A percentile compares a stretch with the other conserved stretches of the same genome.
phyloP scores from a whole-genome alignment of 2,888 invertebrate genomes.

The Ypsolopha sequella region DNA sequence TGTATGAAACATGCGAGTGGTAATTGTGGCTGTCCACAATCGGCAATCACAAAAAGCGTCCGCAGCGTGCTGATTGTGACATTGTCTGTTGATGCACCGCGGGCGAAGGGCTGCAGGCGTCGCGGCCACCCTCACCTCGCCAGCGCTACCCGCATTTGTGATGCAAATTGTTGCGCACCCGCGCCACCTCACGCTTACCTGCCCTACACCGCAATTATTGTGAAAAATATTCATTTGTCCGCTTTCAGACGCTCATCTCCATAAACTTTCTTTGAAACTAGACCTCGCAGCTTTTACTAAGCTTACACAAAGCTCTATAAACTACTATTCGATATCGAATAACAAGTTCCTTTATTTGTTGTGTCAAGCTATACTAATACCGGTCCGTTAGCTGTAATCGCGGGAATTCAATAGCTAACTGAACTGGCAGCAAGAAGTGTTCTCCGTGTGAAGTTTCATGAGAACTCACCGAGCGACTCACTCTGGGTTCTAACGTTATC shows the following conservation, averaged over 20 bases:
- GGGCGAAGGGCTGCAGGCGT: conserved; percentile 28
- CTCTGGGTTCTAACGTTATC: conserved; percentile 59
- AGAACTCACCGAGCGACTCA: conserved; percentile 37
- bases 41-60: conserved; percentile 67
- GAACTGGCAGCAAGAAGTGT: conserved; percentile 40
- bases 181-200: conserved; percentile 55
- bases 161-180: conserved; percentile 42
- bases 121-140: conserved; percentile 23
- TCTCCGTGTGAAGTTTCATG: conserved; percentile 55
- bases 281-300: not conserved
- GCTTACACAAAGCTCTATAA: not conserved
- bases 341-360: conserved; percentile 16
- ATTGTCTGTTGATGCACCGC: conserved; percentile 50
- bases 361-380: conserved; percentile 31
- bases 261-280: conserved; percentile 25
- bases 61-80: conserved; percentile 67
- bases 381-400: conserved; percentile 34
- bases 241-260: conserved; percentile 39
- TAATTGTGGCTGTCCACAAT: conserved; percentile 54
- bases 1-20: conserved; percentile 26
- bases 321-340: not conserved
- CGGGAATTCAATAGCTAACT: conserved; percentile 56
- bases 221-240: conserved; percentile 64
- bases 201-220: conserved; percentile 54
- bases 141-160: conserved; percentile 37